Percentiles rank a stretch among this genome's conserved stretches.
Conservation (phyloP, 2,797 vertebrate species). For the Rhinichthys osculus region DNA sequence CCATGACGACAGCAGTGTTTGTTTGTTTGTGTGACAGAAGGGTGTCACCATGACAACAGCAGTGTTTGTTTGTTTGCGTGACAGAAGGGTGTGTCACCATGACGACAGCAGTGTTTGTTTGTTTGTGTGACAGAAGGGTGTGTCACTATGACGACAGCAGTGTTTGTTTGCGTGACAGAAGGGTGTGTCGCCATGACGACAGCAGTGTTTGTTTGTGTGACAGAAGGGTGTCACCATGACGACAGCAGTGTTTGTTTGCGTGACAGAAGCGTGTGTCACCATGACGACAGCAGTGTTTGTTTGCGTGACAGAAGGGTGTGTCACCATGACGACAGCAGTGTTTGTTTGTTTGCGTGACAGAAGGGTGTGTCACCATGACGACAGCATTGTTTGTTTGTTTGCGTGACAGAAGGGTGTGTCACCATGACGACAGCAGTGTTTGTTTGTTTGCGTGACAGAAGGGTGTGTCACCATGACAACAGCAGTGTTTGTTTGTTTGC, state of each 20-base stretch:
- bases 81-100: conserved; percentile 25
- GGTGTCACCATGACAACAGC: not conserved
- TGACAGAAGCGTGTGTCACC: conserved; percentile 24
- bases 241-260: conserved; percentile 1
- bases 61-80: conserved; percentile 20
- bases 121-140: conserved; percentile 21
- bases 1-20: not conserved
- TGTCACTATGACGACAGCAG: not conserved
- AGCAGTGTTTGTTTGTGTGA: conserved; percentile 1
- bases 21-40: conserved; percentile 10
- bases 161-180: conserved; percentile 24
- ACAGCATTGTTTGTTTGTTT: not conserved
- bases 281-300: not conserved
- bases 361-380: conserved; percentile 20
- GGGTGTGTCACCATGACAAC: conserved; percentile 4
- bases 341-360: conserved; percentile 15
- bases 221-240: conserved; percentile 14
- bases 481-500: not conserved
- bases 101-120: not conserved
- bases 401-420: conserved; percentile 30
- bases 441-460: conserved; percentile 24
- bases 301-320: conserved; percentile 23
- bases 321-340: not conserved
- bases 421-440: not conserved
- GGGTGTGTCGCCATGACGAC: conserved; percentile 1